Conservation (phyloP, 2,113 vertebrate genomes). For the Daphoenositta chrysoptera region DNA sequence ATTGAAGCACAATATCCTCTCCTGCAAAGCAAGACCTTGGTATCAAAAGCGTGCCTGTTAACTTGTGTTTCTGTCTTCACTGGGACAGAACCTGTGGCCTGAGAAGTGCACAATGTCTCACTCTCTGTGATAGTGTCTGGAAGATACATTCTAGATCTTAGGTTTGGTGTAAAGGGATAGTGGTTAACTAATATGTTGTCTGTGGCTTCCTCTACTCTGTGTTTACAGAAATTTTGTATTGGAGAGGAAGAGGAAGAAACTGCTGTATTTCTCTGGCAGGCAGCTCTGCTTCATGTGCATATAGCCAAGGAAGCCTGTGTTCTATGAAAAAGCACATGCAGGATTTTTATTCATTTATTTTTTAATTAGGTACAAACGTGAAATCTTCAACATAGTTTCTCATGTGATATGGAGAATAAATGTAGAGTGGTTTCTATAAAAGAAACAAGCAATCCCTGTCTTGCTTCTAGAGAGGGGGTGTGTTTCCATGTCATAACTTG, state of each 20-base stretch:
- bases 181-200: not conserved
- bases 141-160: not conserved
- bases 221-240: not conserved
- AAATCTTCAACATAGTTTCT: not conserved
- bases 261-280: not conserved
- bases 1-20: not conserved
- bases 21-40: not conserved
- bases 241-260: not conserved
- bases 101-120: not conserved
- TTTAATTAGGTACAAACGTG: not conserved
- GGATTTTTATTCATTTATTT: not conserved
- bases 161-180: not conserved
- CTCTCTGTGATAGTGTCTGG: not conserved
- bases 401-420: not conserved
- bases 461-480: not conserved
- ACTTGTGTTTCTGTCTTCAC: not conserved
- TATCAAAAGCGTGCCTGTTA: not conserved
- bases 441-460: constrained; percentile 3
- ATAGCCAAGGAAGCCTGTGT: not conserved
- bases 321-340: not conserved
- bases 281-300: not conserved
- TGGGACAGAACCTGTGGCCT: not conserved
- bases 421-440: constrained; percentile 23
- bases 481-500: constrained; percentile 42
- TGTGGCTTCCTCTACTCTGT: not conserved